Evolutionary conservation across 2,888 invertebrate species (phyloP), one percentile per base, ranked within the genome.

Genomic region (Hylaea fasciaria): DNA sequence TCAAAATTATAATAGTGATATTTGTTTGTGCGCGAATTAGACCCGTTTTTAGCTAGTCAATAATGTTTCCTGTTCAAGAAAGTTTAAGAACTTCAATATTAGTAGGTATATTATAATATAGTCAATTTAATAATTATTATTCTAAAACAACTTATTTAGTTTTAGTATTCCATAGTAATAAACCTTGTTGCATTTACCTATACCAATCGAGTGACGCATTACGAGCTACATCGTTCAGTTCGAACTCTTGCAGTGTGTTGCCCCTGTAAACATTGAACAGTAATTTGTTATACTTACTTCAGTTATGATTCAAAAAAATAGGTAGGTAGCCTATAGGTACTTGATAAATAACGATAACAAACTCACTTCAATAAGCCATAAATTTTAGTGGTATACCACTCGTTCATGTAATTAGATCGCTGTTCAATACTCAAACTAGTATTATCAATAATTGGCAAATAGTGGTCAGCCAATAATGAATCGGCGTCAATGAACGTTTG

Each of bases 401-500:
- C 44, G 1, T 5, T 44, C 44, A 44, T 44, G n/a, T n/a, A 7
- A 5, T 44, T 44, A 28, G 44, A 22, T n/a, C 17, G 44, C 22
- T 22, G n/a, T 22, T 44, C 44, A 44, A 44, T 22, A n/a, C 11
- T 44, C 7, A 22, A 7, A 12, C 17, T 22, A 22, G 44, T 12
- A 44, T 44, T 22, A 11, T 0, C 22, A 0, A 44, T 22, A 10
- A 44, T 44, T 44, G 22, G 22, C 22, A 12, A 28, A 44, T 12
- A 22, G 0, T 12, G 17, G 22, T 44, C n/a, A 44, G 3, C 17
- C 11, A 44, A 44, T 2, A n/a, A 22, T 11, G 11, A 3, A 22
- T 44, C 44, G 12, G 11, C 44, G 12, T 44, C 44, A n/a, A 22
- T 44, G 7, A 22, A n/a, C 17, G 44, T 7, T n/a, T 44, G 44